A percentile compares a stretch with the other conserved stretches of the same genome.
These are phyloP conservation scores for Apodemia duryi DNA, from an alignment of 2,888 invertebrate species.

Conservation along the genomic window DNA sequence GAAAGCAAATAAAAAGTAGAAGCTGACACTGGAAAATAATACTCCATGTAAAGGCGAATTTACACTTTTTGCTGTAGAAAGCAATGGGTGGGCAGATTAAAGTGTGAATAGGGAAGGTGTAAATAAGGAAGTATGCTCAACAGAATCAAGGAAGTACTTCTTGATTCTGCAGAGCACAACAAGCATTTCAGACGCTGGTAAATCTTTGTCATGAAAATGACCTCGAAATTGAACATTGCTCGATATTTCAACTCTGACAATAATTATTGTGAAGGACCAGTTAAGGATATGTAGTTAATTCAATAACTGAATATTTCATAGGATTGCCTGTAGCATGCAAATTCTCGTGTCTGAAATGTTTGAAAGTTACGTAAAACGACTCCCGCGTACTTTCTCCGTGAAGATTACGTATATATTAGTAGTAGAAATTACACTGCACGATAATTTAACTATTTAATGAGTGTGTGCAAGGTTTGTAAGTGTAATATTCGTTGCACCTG, in stretches of 20 bases:
- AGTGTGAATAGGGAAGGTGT: too few relatives aligned
- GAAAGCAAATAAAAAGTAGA: too few relatives aligned
- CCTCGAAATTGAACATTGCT: too few relatives aligned
- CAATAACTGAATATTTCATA: neutral
- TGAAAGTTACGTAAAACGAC: neutral
- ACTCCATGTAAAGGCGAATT: too few relatives aligned
- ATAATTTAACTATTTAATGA: neutral
- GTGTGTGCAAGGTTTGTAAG: neutral
- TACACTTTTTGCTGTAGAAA: too few relatives aligned
- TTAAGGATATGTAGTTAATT: neutral
- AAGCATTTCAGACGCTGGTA: too few relatives aligned
- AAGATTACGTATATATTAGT: slow-evolving; percentile 3
- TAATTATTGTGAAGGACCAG: neutral
- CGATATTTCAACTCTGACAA: neutral
- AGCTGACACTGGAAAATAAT: too few relatives aligned
- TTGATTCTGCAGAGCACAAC: too few relatives aligned
- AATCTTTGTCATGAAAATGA: too few relatives aligned
- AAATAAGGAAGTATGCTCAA: too few relatives aligned
- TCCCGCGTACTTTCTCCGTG: neutral
- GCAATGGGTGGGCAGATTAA: too few relatives aligned
- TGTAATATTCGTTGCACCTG: neutral
- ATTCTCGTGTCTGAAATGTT: slow-evolving; percentile 9
- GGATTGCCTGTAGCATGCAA: neutral
- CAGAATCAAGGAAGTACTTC: too few relatives aligned
- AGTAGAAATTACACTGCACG: neutral